phyloP scores from a whole-genome alignment of 2,888 invertebrate genomes.

The Drosophila algonquin region DNA sequence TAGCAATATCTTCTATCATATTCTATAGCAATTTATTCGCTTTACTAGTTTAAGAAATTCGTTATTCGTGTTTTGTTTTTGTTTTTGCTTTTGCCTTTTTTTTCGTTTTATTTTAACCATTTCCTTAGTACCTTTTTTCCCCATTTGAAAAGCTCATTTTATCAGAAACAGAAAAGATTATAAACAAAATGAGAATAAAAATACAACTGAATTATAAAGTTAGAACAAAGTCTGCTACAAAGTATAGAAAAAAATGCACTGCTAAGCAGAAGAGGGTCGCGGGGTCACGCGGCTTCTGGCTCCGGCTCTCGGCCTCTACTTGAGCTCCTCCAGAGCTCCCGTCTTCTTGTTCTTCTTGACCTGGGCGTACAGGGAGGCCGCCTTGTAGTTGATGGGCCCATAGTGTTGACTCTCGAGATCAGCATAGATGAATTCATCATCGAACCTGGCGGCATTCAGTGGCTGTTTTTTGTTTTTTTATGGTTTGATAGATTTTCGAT shows the following conservation, averaged over 20 bases:
- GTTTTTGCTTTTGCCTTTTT: neutral
- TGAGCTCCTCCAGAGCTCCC: constrained; percentile 80
- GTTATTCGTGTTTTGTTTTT: constrained; percentile 57
- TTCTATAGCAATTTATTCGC: constrained; percentile 61
- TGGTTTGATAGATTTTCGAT: neutral
- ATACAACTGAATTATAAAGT: neutral
- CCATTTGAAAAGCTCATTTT: constrained; percentile 59
- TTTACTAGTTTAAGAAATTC: constrained; percentile 67
- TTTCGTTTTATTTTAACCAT: constrained; percentile 6
- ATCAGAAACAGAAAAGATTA: constrained; percentile 21
- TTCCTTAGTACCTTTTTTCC: constrained; percentile 8
- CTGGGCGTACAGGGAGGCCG: constrained; percentile 92
- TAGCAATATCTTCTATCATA: neutral
- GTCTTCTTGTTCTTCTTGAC: constrained; percentile 86
- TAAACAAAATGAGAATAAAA: neutral
- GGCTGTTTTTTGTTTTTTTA: constrained; percentile 86
- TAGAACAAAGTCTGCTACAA: constrained; percentile 17
- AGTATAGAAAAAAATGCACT: constrained; percentile 57
- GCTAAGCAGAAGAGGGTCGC: constrained; percentile 18
- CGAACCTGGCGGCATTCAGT: constrained; percentile 87
- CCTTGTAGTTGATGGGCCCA: constrained; percentile 96
- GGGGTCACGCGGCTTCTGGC: neutral
- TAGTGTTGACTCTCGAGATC: constrained; percentile 95
- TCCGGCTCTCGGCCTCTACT: constrained; percentile 44
- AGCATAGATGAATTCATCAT: constrained; percentile 92